Base-by-base conservation (phyloP, 2,797 vertebrate species). In the Labroides dimidiatus region DNA sequence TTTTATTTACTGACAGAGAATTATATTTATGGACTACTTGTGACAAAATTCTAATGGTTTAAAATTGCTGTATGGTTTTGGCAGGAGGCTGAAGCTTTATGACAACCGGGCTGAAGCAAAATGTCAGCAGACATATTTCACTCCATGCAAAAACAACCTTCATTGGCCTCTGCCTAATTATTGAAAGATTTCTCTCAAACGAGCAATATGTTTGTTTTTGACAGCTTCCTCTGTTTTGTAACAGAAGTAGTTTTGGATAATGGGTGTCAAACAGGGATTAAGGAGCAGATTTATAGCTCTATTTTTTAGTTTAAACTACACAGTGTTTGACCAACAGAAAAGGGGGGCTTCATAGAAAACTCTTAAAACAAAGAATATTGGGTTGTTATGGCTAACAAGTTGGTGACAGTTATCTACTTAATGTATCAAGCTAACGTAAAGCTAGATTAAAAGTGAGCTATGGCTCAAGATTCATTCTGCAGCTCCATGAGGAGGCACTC, bases 31-130 rank as follows among this genome's bases (percentile, higher is more conserved):
- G 69, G 24, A 64, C 64, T 45, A 80, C 66, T 79, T 69, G 56
- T 69, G 68, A 79, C 64, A 80, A 81, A 84, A 48, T 62, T 80
- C 37, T 81, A 73, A 81, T 84, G 75, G 75, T 65, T 77, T 77
- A 33, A 79, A 86, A 77, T 82, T 63, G 57, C 75, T 72, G 80
- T 62, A 69, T 78, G 78, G 78, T 81, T 90, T 91, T 85, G 87
- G 85, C 79, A 82, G 73, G n/a, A 23, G 41, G 41, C 69, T 68
- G 68, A 77, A 62, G 63, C 61, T 81, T 82, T 69, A 72, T 68
- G 69, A 84, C 73, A 80, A 45, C 64, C 43, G 27, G 47, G 75
- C 60, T 68, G 50, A 84, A 83, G 66, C 65, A 55, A 74, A 86
- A 64, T 82, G 74, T 87, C 79, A 85, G 80, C 60, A 75, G 58